phyloP scores from a whole-genome alignment of 2,888 invertebrate genomes.

The Resseliella maxima region DNA sequence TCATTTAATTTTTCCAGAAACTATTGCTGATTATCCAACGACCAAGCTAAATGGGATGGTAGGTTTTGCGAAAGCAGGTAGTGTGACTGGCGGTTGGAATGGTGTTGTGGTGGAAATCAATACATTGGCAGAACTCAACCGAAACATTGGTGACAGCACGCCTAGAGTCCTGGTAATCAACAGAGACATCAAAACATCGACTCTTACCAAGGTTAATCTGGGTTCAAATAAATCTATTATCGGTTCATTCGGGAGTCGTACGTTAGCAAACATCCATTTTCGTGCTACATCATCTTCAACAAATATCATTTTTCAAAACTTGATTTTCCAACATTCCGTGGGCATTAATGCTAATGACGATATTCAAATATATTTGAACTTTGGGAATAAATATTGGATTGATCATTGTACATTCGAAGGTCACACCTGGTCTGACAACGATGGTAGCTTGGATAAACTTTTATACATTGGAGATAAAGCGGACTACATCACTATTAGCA shows the following conservation, averaged over 20 bases:
- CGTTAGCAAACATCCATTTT: neutral
- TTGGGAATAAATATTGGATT: neutral
- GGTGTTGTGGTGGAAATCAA: neutral
- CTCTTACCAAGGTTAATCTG: neutral
- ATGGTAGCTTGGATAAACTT: neutral
- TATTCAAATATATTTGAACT: constrained; percentile 1
- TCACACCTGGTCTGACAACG: neutral
- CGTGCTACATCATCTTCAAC: neutral
- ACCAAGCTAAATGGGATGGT: neutral
- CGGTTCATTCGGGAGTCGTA: neutral
- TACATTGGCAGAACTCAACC: neutral
- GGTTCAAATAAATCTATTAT: neutral
- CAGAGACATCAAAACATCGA: neutral
- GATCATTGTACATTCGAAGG: neutral
- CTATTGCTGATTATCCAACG: too few species aligned
- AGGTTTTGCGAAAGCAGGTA: neutral
- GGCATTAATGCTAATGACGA: neutral
- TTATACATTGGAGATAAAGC: neutral
- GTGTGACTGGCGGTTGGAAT: neutral
- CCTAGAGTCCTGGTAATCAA: neutral
- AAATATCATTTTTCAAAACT: constrained; percentile 18
- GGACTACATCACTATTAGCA: neutral
- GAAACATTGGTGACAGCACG: neutral
- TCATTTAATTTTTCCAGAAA: too few species aligned
- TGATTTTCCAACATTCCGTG: neutral